These are phyloP conservation scores for Perognathus longimembris DNA, from an alignment of 2,113 vertebrate genomes.

Conservation along the genomic window DNA sequence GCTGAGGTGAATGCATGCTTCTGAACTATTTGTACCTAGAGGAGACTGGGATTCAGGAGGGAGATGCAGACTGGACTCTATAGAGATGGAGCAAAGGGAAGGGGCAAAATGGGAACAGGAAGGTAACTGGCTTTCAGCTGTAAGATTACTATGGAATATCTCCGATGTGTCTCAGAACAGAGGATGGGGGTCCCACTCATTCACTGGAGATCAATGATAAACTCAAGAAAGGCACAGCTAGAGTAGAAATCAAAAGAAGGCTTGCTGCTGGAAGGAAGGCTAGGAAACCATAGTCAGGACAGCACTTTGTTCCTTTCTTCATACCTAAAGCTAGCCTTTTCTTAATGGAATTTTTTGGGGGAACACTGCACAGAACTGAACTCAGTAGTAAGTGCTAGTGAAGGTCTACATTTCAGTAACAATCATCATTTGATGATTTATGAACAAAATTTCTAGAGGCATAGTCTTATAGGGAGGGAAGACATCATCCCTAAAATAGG, in stretches of 20 bases:
- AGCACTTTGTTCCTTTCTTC: neutral
- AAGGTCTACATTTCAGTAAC: neutral
- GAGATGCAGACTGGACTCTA: neutral
- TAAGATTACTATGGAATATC: neutral
- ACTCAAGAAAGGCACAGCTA: neutral
- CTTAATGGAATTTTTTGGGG: neutral
- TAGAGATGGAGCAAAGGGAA: neutral
- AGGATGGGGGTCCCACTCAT: neutral
- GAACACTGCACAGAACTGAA: neutral
- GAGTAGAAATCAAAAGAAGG: conserved; percentile 11
- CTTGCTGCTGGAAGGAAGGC: neutral
- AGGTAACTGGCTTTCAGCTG: neutral
- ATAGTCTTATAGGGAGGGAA: neutral
- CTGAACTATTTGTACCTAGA: neutral
- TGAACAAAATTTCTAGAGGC: neutral
- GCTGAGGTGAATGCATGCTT: neutral
- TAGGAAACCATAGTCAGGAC: neutral
- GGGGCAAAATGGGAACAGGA: neutral
- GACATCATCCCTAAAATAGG: neutral
- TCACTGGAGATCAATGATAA: neutral
- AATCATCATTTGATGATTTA: neutral
- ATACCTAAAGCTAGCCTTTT: neutral
- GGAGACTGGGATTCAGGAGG: neutral
- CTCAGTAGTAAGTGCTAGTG: neutral
- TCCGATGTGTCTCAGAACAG: neutral